Evolutionary conservation across 2,797 vertebrate genomes (phyloP).

Genomic region (Gallinago nigripennis): DNA sequence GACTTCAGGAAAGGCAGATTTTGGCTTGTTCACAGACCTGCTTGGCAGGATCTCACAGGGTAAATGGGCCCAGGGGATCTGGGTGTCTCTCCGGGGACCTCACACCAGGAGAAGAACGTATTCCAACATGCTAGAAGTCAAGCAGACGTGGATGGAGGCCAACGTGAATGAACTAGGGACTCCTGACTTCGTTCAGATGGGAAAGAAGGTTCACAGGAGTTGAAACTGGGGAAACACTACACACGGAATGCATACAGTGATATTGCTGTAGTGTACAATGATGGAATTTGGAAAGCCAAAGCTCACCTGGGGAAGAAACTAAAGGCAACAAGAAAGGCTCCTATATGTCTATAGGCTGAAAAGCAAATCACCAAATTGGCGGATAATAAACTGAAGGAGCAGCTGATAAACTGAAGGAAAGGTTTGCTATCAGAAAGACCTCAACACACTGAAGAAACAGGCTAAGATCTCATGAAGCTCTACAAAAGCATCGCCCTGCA

Average conservation of each 20-base stretch:
- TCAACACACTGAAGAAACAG: accelerated
- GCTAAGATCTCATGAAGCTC: neutral
- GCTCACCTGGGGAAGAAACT: neutral
- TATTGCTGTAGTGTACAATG: neutral
- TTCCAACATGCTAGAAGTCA: neutral
- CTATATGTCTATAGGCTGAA: neutral
- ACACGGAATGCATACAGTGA: neutral
- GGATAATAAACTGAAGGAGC: neutral
- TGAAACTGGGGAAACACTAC: neutral
- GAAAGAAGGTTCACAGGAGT: neutral
- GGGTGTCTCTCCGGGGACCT: neutral
- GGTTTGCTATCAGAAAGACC: neutral
- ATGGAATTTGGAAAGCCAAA: neutral
- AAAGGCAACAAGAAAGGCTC: neutral
- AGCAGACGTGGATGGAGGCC: neutral
- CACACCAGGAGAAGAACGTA: neutral
- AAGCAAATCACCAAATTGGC: neutral
- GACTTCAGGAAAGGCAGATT: neutral
- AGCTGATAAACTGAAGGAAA: neutral
- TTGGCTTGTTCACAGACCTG: neutral
- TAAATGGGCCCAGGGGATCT: neutral
- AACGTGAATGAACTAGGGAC: neutral
- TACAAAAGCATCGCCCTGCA: neutral
- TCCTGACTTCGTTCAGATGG: neutral
- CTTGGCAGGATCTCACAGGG: neutral